Base-by-base conservation (phyloP, 2,888 invertebrate species). In the Epistrophe eligans region DNA sequence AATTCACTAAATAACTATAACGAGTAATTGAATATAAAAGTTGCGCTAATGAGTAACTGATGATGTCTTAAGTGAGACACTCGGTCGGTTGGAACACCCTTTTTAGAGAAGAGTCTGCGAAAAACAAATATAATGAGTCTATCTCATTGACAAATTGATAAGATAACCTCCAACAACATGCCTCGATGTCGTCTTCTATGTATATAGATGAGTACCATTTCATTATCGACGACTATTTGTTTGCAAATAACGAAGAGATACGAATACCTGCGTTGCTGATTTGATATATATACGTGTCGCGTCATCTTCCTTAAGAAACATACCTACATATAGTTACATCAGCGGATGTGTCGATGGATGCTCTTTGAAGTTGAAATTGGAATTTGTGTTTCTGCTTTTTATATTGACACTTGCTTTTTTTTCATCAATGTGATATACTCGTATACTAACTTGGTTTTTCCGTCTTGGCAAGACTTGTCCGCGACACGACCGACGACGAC, bases 71-170 rank as follows among this genome's bases (percentile, higher is more conserved):
- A 43, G 24, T 24, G 24, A 24, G 24, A 24, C 24, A 24, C 24
- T 24, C 24, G 24, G 24, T 32, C 8, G 9, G 11, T 38, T 55
- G 50, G 48, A 67, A 73, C 79, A 79, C 71, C 66, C 67, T 64
- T 43, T 50, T 52, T 32, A 13, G 19, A 43, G 24, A 76, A 76
- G 83, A 87, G 79, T 83, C 87, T 87, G 87, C 83, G 82, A 67
- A 55, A 83, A 79, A 48, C 76, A 87, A 83, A 87, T 8, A 35
- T 50, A 35, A 28, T 15, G 28, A 24, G 60, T 79, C 83, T 62
- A 83, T 87, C 83, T 87, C 83, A 74, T 83, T 83, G 87, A 87
- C 87, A 79, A 76, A 32, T 79, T 83, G 87, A 87, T 87, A 87
- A 87, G 87, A 87, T 83, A 76, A 83, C 73, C 62, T 85, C 40